Evolutionary conservation across 1,140 invertebrate species (phyloP).

Genomic region (Holcopasites calliopsidis): DNA sequence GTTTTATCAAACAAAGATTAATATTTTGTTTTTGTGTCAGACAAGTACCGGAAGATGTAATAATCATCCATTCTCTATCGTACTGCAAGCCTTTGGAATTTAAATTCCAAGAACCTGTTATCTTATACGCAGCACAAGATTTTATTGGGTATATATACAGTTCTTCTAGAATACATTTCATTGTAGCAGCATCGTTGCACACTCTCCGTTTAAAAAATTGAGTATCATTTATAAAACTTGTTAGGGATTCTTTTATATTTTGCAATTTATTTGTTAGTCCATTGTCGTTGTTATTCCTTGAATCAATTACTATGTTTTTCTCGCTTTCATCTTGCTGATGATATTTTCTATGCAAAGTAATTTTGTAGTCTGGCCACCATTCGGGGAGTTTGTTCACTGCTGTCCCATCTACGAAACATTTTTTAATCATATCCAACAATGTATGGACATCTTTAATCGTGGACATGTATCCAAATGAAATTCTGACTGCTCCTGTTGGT

Average conservation of each 20-base stretch:
- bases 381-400: conserved; percentile 64
- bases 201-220: neutral
- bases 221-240: conserved; percentile 7
- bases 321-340: neutral
- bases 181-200: neutral
- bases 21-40: conserved; percentile 93
- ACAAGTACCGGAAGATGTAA: conserved; percentile 87
- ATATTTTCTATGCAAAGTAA: conserved; percentile 46
- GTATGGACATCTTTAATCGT: conserved; percentile 85
- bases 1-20: conserved; percentile 89
- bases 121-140: conserved; percentile 91
- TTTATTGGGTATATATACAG: conserved; percentile 96
- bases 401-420: conserved; percentile 83
- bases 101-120: conserved; percentile 86
- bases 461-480: conserved; percentile 97
- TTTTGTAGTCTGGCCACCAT: conserved; percentile 63
- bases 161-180: conserved; percentile 67
- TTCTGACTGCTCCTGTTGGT: conserved; percentile 94
- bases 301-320: neutral
- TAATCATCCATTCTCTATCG: conserved; percentile 96
- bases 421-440: conserved; percentile 86
- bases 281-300: neutral
- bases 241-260: neutral
- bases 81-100: conserved; percentile 88
- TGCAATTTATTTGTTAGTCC: conserved; percentile 6